Evolutionary conservation across 2,888 invertebrate genomes (phyloP), one percentile per base, ranked within the genome.

Genomic region (Pheosia gnoma): DNA sequence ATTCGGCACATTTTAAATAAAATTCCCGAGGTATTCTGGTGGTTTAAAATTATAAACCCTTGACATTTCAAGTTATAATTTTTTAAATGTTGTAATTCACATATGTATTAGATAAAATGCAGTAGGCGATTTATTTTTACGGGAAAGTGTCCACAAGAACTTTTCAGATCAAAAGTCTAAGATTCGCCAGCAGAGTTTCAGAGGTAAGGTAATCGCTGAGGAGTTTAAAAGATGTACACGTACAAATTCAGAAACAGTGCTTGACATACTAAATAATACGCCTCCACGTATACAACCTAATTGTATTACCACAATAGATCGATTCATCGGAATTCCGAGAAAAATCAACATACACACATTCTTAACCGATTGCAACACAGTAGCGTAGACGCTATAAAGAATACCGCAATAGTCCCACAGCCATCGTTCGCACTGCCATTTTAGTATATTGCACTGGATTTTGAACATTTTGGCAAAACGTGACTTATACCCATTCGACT

Each of bases 401-500:
- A 81, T 80, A 82, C 82, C 81, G 77, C 82, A 76, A 80, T 75
- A 74, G 80, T 77, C 77, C 76, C 79, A 76, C 69, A 75, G 75
- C 78, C 72, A 81, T 75, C 77, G 75, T 80, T 79, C 69, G 74
- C 75, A 72, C 68, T 72, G 58, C 77, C 71, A 80, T 82, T 83
- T 78, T 79, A 72, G 78, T 79, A 77, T 80, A 82, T 79, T 78
- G 79, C 75, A 66, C 70, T 65, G 79, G 80, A 82, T 83, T 87
- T 80, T 83, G 83, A 81, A 79, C 80, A 86, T 88, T 88, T 85
- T 84, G 79, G 84, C 72, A 75, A 81, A 82, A 87, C 84, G 85
- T 88, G 87, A 88, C 86, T 85, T 87, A 88, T 82, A 78, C 72
- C 79, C 79, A 77, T 83, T 84, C 74, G 78, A 83, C 77, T 82